A percentile compares a stretch with the other conserved stretches of the same genome.
phyloP scores from a whole-genome alignment of 2,888 invertebrate genomes.

The Atethmia centrago region DNA sequence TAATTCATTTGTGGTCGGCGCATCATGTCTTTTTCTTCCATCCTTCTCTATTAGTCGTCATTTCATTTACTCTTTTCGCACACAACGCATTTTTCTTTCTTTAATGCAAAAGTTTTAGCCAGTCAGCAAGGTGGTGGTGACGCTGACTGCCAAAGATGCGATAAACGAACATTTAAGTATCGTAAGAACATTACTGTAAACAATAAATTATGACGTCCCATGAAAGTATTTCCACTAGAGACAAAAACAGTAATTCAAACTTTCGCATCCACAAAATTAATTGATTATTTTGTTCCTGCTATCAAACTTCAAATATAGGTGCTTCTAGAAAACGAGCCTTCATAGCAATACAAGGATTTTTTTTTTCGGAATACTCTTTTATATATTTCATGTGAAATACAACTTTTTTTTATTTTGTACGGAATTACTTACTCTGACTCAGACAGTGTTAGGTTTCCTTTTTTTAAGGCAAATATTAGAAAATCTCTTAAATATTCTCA shows the following conservation, averaged over 20 bases:
- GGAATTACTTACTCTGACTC: conserved; percentile 16
- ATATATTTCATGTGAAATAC: conserved; percentile 16
- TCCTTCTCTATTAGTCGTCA: too few species aligned
- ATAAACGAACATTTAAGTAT: neutral
- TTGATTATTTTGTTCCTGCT: conserved; percentile 19
- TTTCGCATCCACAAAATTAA: conserved; percentile 8
- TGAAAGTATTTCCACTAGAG: neutral
- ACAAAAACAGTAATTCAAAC: too few species aligned
- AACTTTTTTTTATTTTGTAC: conserved; percentile 30
- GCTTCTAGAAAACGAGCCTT: conserved; percentile 29
- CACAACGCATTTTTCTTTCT: too few species aligned
- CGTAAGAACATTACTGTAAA: neutral
- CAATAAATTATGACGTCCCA: neutral
- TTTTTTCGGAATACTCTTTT: conserved; percentile 29
- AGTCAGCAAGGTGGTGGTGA: neutral
- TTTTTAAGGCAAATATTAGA: neutral
- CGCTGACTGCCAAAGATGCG: neutral
- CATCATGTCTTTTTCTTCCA: too few species aligned
- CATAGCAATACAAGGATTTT: conserved; percentile 6
- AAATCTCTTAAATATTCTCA: too few species aligned
- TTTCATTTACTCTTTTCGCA: too few species aligned
- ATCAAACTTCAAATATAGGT: conserved; percentile 14
- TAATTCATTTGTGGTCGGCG: too few species aligned
- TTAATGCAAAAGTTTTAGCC: neutral
- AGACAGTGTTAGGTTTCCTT: neutral